Evolutionary conservation across 2,888 invertebrate genomes (phyloP), one percentile per base, ranked within the genome.

Genomic region (Stenodera caucasica): DNA sequence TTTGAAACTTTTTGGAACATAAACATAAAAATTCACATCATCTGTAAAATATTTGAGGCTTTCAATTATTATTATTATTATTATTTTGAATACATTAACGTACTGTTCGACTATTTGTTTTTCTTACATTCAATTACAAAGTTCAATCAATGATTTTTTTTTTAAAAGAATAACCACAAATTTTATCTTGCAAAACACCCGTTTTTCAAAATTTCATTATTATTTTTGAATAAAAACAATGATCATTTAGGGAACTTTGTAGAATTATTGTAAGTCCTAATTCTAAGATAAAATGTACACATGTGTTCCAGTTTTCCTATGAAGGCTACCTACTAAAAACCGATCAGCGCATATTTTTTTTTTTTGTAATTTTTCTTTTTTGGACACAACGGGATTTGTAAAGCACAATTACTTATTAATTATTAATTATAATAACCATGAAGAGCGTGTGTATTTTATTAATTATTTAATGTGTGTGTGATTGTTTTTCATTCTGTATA

Each of bases 271-370:
- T 67, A 71, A 70, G 70, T 67, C 70, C 69, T 67, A 67, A 65
- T 67, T 62, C 71, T 70, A 70, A 68, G 64, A 65, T 67, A 66
- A 71, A 68, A 66, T 69, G 63, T 70, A 71, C 67, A 71, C 67
- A 71, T 58, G 58, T 66, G 66, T 66, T 66, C 65, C 65, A 67
- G 64, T 66, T 18, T 9, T 65, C 63, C 67, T 67, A 67, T 65
- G 64, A 65, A 66, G 61, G 61, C 66, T 66, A 63, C 61, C 60
- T 61, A 60, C 63, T 64, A 64, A 59, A 53, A 64, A 67, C 62
- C 67, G 64, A 60, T 62, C 64, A 67, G 64, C 64, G 62, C 55
- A 55, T 59, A 33, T 3, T 14, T 15, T 40, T 40, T 18, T 18
- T 40, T 18, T 40, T 2, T 9, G 9, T 15, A 40, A 40, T 40